Conservation (phyloP, 2,113 vertebrate genomes). For the Anolis carolinensis region DNA sequence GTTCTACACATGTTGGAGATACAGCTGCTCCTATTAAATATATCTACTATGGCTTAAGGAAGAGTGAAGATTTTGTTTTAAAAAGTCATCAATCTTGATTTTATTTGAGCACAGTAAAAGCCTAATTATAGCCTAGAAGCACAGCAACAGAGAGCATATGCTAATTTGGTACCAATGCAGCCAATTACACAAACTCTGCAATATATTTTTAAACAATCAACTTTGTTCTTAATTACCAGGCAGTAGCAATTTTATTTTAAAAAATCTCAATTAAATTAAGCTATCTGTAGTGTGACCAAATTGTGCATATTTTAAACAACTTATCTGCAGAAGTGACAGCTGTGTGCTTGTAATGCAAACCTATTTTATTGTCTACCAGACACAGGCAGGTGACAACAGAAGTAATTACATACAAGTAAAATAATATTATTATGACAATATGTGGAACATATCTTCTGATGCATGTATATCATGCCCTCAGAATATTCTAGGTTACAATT, state of each 20-base stretch:
- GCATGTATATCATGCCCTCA: slow-evolving; percentile 3
- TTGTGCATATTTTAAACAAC: slow-evolving; percentile 60
- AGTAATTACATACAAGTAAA: slow-evolving; percentile 1
- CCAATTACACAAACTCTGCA: slow-evolving; percentile 70
- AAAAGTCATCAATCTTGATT: slow-evolving; percentile 60
- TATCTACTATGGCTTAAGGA: slow-evolving; percentile 10
- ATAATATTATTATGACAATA: neutral
- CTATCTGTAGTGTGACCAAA: slow-evolving; percentile 52
- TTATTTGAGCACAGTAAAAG: slow-evolving; percentile 64
- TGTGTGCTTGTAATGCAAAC: slow-evolving; percentile 42
- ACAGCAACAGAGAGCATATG: slow-evolving; percentile 65
- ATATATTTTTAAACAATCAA: slow-evolving; percentile 72
- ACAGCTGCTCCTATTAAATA: slow-evolving; percentile 65
- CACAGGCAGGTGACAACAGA: neutral
- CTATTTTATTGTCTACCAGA: slow-evolving; percentile 45
- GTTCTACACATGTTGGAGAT: slow-evolving; percentile 60
- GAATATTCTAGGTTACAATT: neutral
- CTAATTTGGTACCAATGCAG: slow-evolving; percentile 65
- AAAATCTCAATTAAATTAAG: slow-evolving; percentile 67
- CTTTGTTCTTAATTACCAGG: slow-evolving; percentile 64
- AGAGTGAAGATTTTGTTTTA: slow-evolving; percentile 52
- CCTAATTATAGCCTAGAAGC: slow-evolving; percentile 68
- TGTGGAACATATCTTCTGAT: neutral
- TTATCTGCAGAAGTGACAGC: slow-evolving; percentile 46
- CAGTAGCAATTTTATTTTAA: slow-evolving; percentile 58